These are phyloP conservation scores for Uloborus diversus DNA, from an alignment of 1,140 invertebrate species.

Conservation along the genomic window DNA sequence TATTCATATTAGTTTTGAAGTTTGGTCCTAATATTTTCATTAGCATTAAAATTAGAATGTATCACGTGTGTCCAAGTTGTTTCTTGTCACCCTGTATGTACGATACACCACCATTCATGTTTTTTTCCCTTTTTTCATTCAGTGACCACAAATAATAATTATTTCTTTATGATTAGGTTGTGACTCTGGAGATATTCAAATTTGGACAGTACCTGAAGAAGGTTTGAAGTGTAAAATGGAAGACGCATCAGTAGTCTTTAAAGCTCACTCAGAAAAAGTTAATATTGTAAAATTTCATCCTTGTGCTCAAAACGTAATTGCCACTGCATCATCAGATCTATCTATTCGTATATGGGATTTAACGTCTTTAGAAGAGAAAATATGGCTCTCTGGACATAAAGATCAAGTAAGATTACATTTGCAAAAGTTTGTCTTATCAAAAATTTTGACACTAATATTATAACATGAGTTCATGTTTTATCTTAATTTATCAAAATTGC, in stretches of 20 bases:
- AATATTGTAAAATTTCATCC: slow-evolving; percentile 92
- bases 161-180: slow-evolving; percentile 72
- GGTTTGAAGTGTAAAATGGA: slow-evolving; percentile 79
- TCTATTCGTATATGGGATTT: slow-evolving; percentile 85
- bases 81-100: too few relatives aligned
- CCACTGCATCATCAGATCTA: slow-evolving; percentile 88
- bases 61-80: too few relatives aligned
- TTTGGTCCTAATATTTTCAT: too few relatives aligned
- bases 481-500: too few relatives aligned
- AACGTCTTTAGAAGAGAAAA: slow-evolving; percentile 58
- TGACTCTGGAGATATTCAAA: slow-evolving; percentile 86
- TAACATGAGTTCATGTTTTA: too few relatives aligned
- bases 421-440: background rate
- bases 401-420: slow-evolving; percentile 71
- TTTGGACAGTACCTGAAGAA: slow-evolving; percentile 79
- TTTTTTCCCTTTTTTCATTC: too few relatives aligned
- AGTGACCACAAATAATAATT: too few relatives aligned
- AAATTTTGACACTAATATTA: too few relatives aligned
- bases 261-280: slow-evolving; percentile 88
- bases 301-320: slow-evolving; percentile 82
- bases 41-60: too few relatives aligned
- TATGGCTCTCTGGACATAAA: slow-evolving; percentile 72
- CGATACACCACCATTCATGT: too few relatives aligned
- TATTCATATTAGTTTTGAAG: too few relatives aligned
- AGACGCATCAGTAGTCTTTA: slow-evolving; percentile 69